These are phyloP conservation scores for Corythornis madagascariensis DNA, from an alignment of 2,113 vertebrate species.

Conservation along the genomic window DNA sequence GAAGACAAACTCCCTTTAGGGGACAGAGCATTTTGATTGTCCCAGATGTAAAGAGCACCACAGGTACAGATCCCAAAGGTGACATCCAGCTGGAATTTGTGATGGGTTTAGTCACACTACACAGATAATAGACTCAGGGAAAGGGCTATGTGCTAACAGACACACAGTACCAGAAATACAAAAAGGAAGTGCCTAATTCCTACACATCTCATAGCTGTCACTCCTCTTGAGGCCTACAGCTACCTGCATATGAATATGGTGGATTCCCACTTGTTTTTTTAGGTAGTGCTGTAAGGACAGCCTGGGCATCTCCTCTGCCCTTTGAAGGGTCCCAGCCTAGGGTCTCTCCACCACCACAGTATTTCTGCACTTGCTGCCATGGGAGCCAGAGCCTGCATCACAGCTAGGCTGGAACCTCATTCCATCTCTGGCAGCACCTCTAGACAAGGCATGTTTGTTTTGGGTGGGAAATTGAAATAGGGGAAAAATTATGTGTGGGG, in stretches of 20 bases:
- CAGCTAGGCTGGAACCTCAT: neutral
- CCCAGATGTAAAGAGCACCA: neutral
- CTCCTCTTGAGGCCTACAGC: neutral
- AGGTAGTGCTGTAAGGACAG: neutral
- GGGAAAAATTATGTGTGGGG: fast-evolving
- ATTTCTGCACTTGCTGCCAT: neutral
- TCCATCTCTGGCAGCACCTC: neutral
- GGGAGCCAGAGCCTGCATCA: neutral
- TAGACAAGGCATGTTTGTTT: fast-evolving
- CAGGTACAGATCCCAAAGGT: neutral
- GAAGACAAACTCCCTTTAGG: neutral
- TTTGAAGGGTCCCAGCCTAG: neutral
- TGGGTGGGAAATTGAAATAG: neutral
- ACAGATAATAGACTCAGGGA: neutral
- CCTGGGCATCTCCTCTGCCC: neutral
- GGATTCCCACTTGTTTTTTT: neutral
- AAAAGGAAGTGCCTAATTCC: neutral
- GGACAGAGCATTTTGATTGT: neutral
- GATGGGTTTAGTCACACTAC: neutral
- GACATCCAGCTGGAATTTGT: neutral
- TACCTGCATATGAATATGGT: neutral
- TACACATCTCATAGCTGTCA: fast-evolving
- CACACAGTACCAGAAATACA: neutral
- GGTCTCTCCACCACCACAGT: fast-evolving
- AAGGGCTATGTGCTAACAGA: neutral